Percentiles rank a stretch among this genome's conserved stretches.
Conservation (phyloP, 2,113 vertebrate species). For the Macaca mulatta region DNA sequence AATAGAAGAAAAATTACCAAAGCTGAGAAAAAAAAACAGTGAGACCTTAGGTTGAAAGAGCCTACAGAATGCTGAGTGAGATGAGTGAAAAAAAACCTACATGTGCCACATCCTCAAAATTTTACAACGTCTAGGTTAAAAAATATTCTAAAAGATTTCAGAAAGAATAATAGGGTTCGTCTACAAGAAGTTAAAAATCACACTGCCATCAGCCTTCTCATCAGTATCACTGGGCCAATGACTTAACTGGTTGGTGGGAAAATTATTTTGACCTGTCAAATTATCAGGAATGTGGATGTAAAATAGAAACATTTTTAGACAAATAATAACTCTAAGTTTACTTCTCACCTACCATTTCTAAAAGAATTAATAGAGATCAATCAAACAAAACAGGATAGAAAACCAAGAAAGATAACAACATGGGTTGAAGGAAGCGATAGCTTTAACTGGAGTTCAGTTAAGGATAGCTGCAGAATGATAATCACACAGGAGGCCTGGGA, state of each 20-base stretch:
- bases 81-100: neutral
- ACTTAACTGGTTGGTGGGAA: neutral
- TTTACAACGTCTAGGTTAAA: neutral
- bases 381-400: neutral
- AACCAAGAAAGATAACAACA: neutral
- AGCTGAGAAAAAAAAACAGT: neutral
- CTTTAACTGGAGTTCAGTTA: neutral
- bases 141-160: conserved; percentile 2
- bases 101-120: neutral
- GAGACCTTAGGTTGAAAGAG: neutral
- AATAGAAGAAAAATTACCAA: neutral
- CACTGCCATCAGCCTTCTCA: neutral
- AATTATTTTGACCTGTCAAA: neutral
- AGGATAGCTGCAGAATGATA: neutral
- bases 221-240: neutral
- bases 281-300: neutral
- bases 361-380: neutral
- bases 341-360: neutral
- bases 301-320: neutral
- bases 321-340: neutral
- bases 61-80: neutral
- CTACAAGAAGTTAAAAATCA: neutral
- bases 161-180: neutral
- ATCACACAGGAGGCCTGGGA: neutral
- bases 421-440: neutral